Conservation (phyloP, 2,113 vertebrate species). For the Thymallus thymallus region DNA sequence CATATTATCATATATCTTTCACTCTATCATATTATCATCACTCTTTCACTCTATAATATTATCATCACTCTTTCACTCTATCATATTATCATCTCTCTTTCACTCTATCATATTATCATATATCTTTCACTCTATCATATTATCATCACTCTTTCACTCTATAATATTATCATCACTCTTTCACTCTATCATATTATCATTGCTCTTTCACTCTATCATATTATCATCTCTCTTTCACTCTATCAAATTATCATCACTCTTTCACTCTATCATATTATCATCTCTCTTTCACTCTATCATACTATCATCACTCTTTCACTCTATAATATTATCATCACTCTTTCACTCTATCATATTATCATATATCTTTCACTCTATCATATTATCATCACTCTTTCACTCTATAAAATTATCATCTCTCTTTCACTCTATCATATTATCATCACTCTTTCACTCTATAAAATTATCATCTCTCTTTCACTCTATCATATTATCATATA, state of each 20-base stretch:
- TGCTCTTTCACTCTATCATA: neutral
- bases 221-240: constrained; percentile 4
- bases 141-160: too few species aligned
- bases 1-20: too few species aligned
- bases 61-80: too few species aligned
- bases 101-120: constrained; percentile 6
- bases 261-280: too few species aligned
- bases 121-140: neutral
- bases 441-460: too few species aligned
- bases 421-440: neutral
- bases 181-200: neutral
- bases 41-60: neutral
- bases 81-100: neutral
- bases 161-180: constrained; percentile 6
- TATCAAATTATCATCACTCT: too few species aligned
- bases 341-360: neutral
- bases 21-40: neutral
- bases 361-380: neutral
- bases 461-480: neutral
- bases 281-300: constrained; percentile 3
- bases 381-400: too few species aligned
- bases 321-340: neutral
- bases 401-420: neutral
- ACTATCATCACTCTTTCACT: constrained; percentile 4
- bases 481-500: constrained; percentile 2